A percentile compares a stretch with the other conserved stretches of the same genome.
Conservation (phyloP, 1,140 invertebrate genomes). For the Tetragonula clypearis region DNA sequence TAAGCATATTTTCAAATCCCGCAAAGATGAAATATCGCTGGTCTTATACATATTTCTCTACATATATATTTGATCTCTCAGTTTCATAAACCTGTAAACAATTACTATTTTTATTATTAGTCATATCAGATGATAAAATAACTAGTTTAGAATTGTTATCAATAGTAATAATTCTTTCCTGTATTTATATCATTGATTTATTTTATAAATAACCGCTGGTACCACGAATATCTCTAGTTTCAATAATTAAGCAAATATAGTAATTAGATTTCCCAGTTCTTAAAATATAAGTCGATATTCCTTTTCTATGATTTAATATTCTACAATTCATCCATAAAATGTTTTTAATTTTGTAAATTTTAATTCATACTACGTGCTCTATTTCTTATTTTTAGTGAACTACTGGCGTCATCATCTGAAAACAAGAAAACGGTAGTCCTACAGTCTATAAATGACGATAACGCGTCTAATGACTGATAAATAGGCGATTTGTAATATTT, state of each 20-base stretch:
- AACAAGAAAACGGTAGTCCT: background rate
- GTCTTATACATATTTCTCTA: no score
- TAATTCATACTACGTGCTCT: background rate
- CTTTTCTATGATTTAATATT: background rate
- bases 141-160: background rate
- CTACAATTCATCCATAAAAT: background rate
- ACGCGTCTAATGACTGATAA: no score
- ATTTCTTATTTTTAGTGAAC: slow-evolving; percentile 2
- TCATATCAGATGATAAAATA: background rate
- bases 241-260: background rate
- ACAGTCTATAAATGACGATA: no score
- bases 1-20: slow-evolving; percentile 61
- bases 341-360: background rate
- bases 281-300: background rate
- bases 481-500: no score
- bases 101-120: background rate
- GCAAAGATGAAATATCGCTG: background rate
- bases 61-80: background rate
- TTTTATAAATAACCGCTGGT: background rate
- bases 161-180: background rate
- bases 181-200: background rate
- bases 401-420: background rate
- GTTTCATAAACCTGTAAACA: no score
- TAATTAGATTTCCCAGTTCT: background rate
- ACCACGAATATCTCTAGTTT: background rate